These are phyloP conservation scores for Scaptomyza tumidula DNA, from an alignment of 2,888 invertebrate genomes.

Conservation along the genomic window DNA sequence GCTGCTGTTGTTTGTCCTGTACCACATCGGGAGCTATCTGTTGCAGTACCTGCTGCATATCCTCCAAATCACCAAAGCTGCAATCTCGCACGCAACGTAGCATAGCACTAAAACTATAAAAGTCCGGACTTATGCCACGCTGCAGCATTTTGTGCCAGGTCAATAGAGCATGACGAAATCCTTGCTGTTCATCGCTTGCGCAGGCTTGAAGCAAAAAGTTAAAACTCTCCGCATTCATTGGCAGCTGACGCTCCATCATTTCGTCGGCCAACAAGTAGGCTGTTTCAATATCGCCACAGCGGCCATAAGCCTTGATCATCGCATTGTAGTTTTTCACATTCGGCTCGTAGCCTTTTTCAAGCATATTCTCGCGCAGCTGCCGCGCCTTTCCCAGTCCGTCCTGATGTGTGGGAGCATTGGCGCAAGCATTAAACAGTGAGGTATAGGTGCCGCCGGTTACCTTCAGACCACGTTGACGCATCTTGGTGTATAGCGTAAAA, in stretches of 20 bases:
- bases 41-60: conserved; percentile 86
- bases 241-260: conserved; percentile 88
- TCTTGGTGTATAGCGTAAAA: conserved; percentile 92
- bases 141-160: conserved; percentile 94
- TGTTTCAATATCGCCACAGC: conserved; percentile 90
- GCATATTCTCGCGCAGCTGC: conserved; percentile 88
- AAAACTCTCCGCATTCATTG: conserved; percentile 88
- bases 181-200: conserved; percentile 90
- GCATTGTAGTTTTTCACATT: conserved; percentile 93
- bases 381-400: conserved; percentile 90
- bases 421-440: conserved; percentile 94
- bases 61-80: conserved; percentile 88
- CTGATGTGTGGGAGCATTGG: conserved; percentile 89
- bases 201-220: conserved; percentile 94
- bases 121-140: conserved; percentile 88
- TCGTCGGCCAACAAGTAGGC: conserved; percentile 94
- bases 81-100: conserved; percentile 92
- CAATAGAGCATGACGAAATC: conserved; percentile 88
- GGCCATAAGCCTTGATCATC: conserved; percentile 96
- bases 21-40: conserved; percentile 64
- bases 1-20: conserved; percentile 2
- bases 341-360: conserved; percentile 88
- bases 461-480: conserved; percentile 90
- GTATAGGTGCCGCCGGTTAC: conserved; percentile 91
- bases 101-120: conserved; percentile 92